Percentiles rank a stretch among this genome's conserved stretches.
These are phyloP conservation scores for Dolichoris vasculosae DNA, from an alignment of 1,140 invertebrate genomes.

Conservation along the genomic window DNA sequence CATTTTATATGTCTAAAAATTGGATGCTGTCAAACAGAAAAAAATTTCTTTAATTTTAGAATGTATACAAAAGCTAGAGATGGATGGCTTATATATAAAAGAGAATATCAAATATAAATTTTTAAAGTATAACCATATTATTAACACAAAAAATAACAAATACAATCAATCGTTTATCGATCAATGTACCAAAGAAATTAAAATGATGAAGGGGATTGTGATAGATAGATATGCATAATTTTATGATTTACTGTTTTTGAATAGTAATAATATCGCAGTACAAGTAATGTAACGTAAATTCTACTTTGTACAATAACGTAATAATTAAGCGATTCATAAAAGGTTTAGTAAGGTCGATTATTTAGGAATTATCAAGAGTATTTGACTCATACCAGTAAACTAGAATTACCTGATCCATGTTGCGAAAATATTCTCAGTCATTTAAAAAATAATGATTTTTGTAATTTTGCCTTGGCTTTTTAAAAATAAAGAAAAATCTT, in stretches of 20 bases:
- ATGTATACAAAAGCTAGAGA: slow-evolving; percentile 34
- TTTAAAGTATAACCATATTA: neutral
- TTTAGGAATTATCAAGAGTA: slow-evolving; percentile 11
- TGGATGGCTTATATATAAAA: slow-evolving; percentile 21
- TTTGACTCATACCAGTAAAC: slow-evolving; percentile 11
- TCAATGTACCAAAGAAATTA: slow-evolving; percentile 6
- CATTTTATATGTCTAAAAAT: neutral
- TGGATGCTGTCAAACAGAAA: slow-evolving; percentile 15
- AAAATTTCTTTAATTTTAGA: slow-evolving; percentile 22
- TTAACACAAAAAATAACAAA: neutral
- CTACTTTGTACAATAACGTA: slow-evolving; percentile 23
- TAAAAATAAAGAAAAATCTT: slow-evolving; percentile 14
- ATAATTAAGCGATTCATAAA: slow-evolving; percentile 44
- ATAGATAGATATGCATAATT: slow-evolving; percentile 44
- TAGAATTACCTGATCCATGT: slow-evolving; percentile 36
- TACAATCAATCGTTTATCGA: neutral
- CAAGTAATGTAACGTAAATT: neutral
- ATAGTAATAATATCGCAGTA: slow-evolving; percentile 40
- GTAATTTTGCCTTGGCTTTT: slow-evolving; percentile 47
- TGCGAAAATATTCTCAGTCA: slow-evolving; percentile 38
- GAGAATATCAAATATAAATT: neutral
- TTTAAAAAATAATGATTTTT: slow-evolving; percentile 46
- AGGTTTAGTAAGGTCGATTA: slow-evolving; percentile 30
- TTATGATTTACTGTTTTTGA: slow-evolving; percentile 40
- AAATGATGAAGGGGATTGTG: neutral